phyloP scores from a whole-genome alignment of 2,797 vertebrate genomes.

The Hydrolagus colliei region DNA sequence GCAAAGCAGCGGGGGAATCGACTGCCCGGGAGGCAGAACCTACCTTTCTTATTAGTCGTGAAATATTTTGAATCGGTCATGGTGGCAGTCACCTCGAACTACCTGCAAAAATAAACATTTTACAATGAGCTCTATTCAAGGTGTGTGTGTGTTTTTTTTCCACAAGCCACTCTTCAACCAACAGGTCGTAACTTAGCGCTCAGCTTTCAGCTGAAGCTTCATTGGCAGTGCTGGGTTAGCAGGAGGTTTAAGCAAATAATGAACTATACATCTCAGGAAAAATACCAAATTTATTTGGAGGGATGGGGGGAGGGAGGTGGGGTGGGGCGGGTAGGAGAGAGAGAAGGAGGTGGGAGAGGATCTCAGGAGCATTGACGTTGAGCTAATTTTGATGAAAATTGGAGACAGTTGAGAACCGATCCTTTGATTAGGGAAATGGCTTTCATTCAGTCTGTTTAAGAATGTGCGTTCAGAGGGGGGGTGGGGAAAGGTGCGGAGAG shows the following conservation, averaged over 20 bases:
- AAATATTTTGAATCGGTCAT: constrained; percentile 99
- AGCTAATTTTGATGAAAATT: neutral
- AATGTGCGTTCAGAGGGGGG: neutral
- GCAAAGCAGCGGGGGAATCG: constrained; percentile 20
- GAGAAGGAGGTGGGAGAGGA: too few relatives aligned
- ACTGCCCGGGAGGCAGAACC: constrained; percentile 37
- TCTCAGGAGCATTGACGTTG: neutral
- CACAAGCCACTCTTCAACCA: too few relatives aligned
- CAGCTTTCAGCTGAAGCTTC: too few relatives aligned
- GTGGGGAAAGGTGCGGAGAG: too few relatives aligned
- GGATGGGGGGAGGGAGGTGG: too few relatives aligned
- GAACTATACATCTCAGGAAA: too few relatives aligned
- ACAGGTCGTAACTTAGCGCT: too few relatives aligned
- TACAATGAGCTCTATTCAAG: neutral
- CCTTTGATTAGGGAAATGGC: neutral
- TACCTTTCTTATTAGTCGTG: constrained; percentile 98
- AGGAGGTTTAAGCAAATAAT: too few relatives aligned
- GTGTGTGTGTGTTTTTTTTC: neutral
- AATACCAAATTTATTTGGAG: too few relatives aligned
- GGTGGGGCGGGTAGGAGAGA: too few relatives aligned
- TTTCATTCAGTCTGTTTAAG: neutral
- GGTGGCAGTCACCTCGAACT: constrained; percentile 55
- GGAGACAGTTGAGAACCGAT: neutral
- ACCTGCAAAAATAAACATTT: constrained; percentile 40
- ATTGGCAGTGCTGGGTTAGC: too few relatives aligned